Evolutionary conservation across 1,140 invertebrate genomes (phyloP).

Genomic region (Leptopilina clavipes): DNA sequence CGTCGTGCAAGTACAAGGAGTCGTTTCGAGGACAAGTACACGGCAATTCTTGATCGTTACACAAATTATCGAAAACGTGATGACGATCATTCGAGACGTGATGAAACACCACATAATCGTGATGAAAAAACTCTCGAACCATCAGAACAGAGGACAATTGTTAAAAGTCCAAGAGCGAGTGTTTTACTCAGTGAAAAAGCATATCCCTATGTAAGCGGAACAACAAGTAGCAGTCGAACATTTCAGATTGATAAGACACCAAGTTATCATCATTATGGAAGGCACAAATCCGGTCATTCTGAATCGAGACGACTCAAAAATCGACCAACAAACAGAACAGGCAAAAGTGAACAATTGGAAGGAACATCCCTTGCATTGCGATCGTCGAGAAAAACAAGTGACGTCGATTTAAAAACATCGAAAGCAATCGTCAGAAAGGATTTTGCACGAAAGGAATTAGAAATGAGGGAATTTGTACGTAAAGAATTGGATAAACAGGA

Average conservation of each 20-base stretch:
- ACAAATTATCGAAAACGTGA: slow-evolving; percentile 70
- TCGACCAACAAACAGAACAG: slow-evolving; percentile 55
- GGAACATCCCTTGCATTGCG: slow-evolving; percentile 61
- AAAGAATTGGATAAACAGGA: neutral
- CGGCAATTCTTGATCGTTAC: slow-evolving; percentile 81
- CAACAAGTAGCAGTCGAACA: slow-evolving; percentile 29
- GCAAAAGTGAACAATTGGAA: slow-evolving; percentile 68
- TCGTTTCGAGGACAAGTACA: slow-evolving; percentile 85
- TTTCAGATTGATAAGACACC: slow-evolving; percentile 46
- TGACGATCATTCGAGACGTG: slow-evolving; percentile 40
- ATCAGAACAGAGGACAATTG: slow-evolving; percentile 61
- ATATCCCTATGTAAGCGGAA: slow-evolving; percentile 77
- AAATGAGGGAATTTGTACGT: slow-evolving; percentile 50
- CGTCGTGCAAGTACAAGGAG: slow-evolving; percentile 76
- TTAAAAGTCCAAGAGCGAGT: slow-evolving; percentile 71
- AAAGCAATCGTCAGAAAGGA: neutral
- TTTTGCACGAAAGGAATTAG: neutral
- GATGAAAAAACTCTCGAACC: slow-evolving; percentile 81
- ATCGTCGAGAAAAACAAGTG: slow-evolving; percentile 60
- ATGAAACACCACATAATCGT: slow-evolving; percentile 55
- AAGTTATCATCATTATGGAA: slow-evolving; percentile 54
- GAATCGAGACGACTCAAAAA: slow-evolving; percentile 61
- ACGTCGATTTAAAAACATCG: slow-evolving; percentile 13
- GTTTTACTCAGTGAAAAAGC: slow-evolving; percentile 81
- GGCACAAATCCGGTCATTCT: slow-evolving; percentile 67